Percentiles rank a stretch among this genome's conserved stretches.
Conservation (phyloP, 2,797 vertebrate genomes). For the Acrossocheilus wenchowensis region DNA sequence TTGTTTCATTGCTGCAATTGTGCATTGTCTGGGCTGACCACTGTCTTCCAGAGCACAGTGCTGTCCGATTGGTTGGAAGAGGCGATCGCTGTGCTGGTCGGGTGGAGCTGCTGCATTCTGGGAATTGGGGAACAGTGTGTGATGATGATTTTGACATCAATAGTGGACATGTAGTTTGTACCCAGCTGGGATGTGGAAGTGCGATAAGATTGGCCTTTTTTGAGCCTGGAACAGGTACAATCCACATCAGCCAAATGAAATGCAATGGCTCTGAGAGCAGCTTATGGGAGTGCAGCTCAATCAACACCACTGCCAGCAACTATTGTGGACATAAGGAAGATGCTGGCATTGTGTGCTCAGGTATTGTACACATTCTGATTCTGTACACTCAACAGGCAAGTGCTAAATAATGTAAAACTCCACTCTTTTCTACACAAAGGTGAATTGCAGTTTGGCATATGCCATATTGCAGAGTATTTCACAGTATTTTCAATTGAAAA, state of each 20-base stretch:
- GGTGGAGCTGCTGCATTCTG: slow-evolving; percentile 58
- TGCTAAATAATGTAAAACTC: background rate
- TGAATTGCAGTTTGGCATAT: background rate
- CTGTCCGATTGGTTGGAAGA: slow-evolving; percentile 56
- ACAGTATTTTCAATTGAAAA: background rate
- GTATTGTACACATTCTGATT: slow-evolving; percentile 47
- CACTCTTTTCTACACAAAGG: background rate
- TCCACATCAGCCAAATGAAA: slow-evolving; percentile 58
- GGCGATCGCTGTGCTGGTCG: slow-evolving; percentile 59
- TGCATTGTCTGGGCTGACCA: slow-evolving; percentile 25
- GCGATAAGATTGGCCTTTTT: slow-evolving; percentile 21
- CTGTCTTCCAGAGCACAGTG: slow-evolving; percentile 49
- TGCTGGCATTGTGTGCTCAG: slow-evolving; percentile 65
- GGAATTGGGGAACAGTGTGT: slow-evolving; percentile 65
- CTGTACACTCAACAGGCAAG: background rate
- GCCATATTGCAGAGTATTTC: background rate
- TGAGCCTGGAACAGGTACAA: slow-evolving; percentile 44
- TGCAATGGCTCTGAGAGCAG: slow-evolving; percentile 61
- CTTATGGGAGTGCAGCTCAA: slow-evolving; percentile 57
- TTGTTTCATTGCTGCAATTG: slow-evolving; percentile 16
- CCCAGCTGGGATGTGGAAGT: slow-evolving; percentile 61
- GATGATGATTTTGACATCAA: slow-evolving; percentile 60
- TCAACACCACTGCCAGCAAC: background rate
- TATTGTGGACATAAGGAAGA: slow-evolving; percentile 68
- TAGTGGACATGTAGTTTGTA: slow-evolving; percentile 62